Evolutionary conservation across 2,113 vertebrate genomes (phyloP).

Genomic region (Poeciliopsis retropinna): DNA sequence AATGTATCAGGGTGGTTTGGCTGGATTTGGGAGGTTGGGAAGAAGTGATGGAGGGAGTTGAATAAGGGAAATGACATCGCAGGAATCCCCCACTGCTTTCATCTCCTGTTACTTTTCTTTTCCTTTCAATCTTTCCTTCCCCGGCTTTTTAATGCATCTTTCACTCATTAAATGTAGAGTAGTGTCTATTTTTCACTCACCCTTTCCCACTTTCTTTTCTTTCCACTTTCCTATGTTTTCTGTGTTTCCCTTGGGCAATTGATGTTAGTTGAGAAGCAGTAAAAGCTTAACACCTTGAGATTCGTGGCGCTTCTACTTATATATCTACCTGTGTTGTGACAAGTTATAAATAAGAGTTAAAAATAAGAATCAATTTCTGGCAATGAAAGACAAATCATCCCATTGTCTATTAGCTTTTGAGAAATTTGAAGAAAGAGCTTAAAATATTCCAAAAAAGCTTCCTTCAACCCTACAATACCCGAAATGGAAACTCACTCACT

Average conservation of each 20-base stretch:
- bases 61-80: conserved; percentile 54
- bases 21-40: neutral
- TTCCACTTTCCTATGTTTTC: conserved; percentile 24
- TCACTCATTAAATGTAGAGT: conserved; percentile 37
- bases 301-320: neutral
- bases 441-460: neutral
- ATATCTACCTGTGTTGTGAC: conserved; percentile 4
- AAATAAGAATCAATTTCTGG: neutral
- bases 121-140: conserved; percentile 31
- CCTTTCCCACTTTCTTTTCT: neutral
- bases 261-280: neutral
- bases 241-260: neutral
- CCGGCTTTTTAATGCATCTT: conserved; percentile 58
- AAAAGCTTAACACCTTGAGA: conserved; percentile 1
- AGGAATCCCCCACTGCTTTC: conserved; percentile 59
- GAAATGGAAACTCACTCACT: no score
- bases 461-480: no score
- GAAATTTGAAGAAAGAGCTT: neutral
- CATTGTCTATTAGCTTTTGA: neutral
- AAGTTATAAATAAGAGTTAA: no score
- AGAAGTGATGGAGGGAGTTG: conserved; percentile 29
- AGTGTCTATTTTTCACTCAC: conserved; percentile 40
- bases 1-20: neutral
- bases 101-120: conserved; percentile 54
- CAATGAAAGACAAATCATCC: neutral